Conservation (phyloP, 2,888 invertebrate species). For the Aquatica leii region DNA sequence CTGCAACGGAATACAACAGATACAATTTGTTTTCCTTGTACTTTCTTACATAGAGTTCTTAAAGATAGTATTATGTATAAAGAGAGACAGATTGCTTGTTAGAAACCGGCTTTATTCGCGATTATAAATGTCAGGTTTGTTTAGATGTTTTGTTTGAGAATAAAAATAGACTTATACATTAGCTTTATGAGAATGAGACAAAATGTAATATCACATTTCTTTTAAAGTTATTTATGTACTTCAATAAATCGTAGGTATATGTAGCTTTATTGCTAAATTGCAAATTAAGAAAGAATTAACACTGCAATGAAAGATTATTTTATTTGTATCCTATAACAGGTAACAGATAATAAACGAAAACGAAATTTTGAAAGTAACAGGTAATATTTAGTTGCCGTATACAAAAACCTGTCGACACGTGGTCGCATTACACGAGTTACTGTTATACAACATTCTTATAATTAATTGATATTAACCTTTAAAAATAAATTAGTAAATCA, state of each 20-base stretch:
- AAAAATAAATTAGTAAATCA: background rate
- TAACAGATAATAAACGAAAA: too few relatives aligned
- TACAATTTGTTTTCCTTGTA: conserved; percentile 46
- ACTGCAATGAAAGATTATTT: too few relatives aligned
- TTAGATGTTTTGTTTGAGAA: conserved; percentile 41
- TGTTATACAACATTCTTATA: conserved; percentile 7
- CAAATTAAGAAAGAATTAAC: too few relatives aligned
- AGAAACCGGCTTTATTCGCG: conserved; percentile 41
- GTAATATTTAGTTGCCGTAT: too few relatives aligned
- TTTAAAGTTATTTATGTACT: conserved; percentile 30
- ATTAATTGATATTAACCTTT: background rate
- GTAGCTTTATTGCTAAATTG: too few relatives aligned
- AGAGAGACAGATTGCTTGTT: conserved; percentile 38
- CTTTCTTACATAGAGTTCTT: conserved; percentile 32
- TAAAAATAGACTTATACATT: conserved; percentile 42
- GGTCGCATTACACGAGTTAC: conserved; percentile 19
- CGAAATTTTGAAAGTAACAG: too few relatives aligned
- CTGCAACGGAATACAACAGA: conserved; percentile 53
- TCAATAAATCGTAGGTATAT: background rate
- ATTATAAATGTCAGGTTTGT: conserved; percentile 41
- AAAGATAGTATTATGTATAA: conserved; percentile 38
- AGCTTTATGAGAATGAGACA: conserved; percentile 36
- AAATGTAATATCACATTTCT: conserved; percentile 36
- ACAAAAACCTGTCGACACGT: conserved; percentile 20
- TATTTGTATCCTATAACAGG: too few relatives aligned